Evolutionary conservation across 2,888 invertebrate species (phyloP).

Genomic region (Xanthostigma xanthostigma): DNA sequence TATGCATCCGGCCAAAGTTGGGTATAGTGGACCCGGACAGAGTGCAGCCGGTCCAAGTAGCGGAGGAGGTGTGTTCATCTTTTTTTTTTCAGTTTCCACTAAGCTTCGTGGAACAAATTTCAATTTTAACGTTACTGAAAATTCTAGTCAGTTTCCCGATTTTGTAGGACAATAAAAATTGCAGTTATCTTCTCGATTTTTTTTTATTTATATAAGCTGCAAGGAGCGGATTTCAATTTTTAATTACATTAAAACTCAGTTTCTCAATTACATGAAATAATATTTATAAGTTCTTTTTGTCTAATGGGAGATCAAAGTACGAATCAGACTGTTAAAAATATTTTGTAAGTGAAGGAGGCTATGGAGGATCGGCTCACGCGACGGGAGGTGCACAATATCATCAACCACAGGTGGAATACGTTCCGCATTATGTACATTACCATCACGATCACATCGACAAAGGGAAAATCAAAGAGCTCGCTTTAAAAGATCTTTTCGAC

Average conservation of each 20-base stretch:
- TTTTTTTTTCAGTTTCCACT: too few species aligned
- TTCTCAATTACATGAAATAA: too few species aligned
- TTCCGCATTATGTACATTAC: constrained; percentile 20
- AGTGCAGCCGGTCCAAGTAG: neutral
- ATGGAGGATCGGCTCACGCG: constrained; percentile 10
- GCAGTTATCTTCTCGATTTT: too few species aligned
- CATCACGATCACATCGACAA: constrained; percentile 21
- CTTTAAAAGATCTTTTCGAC: constrained; percentile 59
- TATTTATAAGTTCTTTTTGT: too few species aligned
- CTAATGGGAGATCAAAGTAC: neutral
- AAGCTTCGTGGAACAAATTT: too few species aligned
- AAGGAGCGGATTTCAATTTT: too few species aligned
- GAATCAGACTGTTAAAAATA: neutral
- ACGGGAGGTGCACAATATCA: constrained; percentile 10
- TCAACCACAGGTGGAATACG: constrained; percentile 9
- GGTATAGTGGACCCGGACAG: neutral
- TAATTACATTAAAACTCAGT: too few species aligned
- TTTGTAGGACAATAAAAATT: too few species aligned
- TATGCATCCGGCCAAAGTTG: neutral
- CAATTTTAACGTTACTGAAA: too few species aligned
- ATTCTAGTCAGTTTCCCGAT: too few species aligned
- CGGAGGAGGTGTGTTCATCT: neutral
- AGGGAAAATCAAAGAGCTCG: constrained; percentile 37
- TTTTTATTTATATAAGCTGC: too few species aligned
- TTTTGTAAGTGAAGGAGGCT: neutral